phyloP scores from a whole-genome alignment of 2,113 vertebrate genomes.

The Crotalus helleri region DNA sequence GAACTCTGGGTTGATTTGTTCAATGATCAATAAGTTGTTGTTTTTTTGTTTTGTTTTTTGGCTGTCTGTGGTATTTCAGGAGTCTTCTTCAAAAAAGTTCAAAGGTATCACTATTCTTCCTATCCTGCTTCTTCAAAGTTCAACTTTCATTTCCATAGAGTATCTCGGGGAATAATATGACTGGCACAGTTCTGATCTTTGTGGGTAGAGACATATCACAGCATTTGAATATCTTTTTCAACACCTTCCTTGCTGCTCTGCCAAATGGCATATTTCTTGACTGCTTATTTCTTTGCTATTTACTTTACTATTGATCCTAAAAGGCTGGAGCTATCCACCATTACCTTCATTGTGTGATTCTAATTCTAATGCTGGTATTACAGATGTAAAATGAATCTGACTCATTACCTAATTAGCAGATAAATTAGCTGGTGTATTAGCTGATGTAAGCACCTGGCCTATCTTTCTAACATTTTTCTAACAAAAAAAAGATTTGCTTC shows the following conservation, averaged over 20 bases:
- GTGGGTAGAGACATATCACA: background rate
- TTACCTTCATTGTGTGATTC: background rate
- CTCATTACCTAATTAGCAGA: constrained; percentile 27
- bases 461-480: background rate
- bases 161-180: background rate
- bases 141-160: background rate
- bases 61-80: background rate
- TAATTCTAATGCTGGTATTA: background rate
- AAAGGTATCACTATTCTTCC: background rate
- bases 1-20: background rate
- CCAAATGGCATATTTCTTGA: background rate
- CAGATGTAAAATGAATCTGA: constrained; percentile 22
- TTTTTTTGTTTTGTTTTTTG: background rate
- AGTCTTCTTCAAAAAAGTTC: background rate
- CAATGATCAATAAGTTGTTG: background rate
- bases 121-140: background rate
- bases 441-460: background rate
- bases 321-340: background rate
- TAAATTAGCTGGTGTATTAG: constrained; percentile 13
- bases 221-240: background rate
- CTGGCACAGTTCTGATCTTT: background rate
- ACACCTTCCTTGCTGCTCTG: background rate
- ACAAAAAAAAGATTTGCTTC: background rate
- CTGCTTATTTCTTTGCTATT: background rate
- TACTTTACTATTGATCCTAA: background rate